These are phyloP conservation scores for Calvadosia cruxmelitensis DNA, from an alignment of 30 jellyfish, hydroid and myxozoan genomes.

Conservation along the genomic window DNA sequence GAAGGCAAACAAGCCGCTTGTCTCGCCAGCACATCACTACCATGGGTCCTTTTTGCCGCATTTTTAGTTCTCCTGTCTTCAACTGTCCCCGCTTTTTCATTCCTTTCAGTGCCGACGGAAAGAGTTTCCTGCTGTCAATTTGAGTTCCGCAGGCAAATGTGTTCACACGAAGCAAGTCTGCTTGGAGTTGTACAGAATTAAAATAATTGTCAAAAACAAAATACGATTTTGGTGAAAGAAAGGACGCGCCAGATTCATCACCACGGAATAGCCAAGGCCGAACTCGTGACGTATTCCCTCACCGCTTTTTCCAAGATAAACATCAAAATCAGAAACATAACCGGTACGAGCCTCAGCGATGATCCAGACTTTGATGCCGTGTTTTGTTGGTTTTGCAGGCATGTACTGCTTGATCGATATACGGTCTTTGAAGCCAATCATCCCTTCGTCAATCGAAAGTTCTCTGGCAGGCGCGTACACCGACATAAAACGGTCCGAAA, in stretches of 20 bases:
- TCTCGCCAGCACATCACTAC: too few species aligned
- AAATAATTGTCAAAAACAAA: conserved; percentile 17
- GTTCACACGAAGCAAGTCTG: not conserved
- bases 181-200: conserved; percentile 5
- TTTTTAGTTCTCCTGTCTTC: too few species aligned
- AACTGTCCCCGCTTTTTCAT: too few species aligned
- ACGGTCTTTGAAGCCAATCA: conserved; percentile 27
- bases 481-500: not conserved
- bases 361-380: conserved; percentile 31
- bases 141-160: conserved; percentile 23
- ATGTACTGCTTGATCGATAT: conserved; percentile 27
- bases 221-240: conserved; percentile 6
- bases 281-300: conserved; percentile 15
- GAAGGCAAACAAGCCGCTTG: too few species aligned
- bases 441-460: conserved; percentile 30
- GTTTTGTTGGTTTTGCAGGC: conserved; percentile 41
- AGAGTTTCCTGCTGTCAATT: conserved; percentile 15
- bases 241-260: conserved; percentile 11
- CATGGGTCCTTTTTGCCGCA: too few species aligned
- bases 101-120: too few species aligned
- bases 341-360: conserved; percentile 22
- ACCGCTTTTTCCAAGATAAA: conserved; percentile 22
- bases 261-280: conserved; percentile 27
- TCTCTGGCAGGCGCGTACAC: conserved; percentile 8
- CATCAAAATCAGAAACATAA: conserved; percentile 19